A percentile compares a stretch with the other conserved stretches of the same genome.
phyloP scores from a whole-genome alignment of 92 coral and sea anemone genomes.

The Siderastrea radians region DNA sequence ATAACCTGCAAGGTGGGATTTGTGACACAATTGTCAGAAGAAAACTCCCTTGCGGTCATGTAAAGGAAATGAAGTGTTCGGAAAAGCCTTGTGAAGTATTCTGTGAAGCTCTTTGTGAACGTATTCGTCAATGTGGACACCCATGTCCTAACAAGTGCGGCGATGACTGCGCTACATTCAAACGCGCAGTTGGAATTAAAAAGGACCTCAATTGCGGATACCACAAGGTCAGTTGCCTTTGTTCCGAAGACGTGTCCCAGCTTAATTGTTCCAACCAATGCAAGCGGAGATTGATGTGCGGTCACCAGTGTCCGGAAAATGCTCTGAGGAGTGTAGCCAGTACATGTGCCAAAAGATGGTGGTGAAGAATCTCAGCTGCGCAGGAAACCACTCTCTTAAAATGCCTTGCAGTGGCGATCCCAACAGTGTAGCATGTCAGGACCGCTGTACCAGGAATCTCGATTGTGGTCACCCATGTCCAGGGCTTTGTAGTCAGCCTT shows the following conservation, averaged over 20 bases:
- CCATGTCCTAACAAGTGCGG: constrained; percentile 34
- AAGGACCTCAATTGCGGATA: constrained; percentile 46
- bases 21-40: not conserved
- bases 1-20: not conserved
- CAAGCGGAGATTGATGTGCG: constrained; percentile 41
- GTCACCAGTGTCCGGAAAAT: constrained; percentile 63
- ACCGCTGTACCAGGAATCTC: constrained; percentile 29
- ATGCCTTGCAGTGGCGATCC: constrained; percentile 38
- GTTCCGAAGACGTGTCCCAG: constrained; percentile 23
- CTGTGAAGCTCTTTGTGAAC: constrained; percentile 9
- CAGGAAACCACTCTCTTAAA: constrained; percentile 4
- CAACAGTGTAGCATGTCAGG: constrained; percentile 22
- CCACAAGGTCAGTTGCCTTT: constrained; percentile 48
- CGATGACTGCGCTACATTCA: constrained; percentile 34
- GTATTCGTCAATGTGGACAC: constrained; percentile 52
- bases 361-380: not conserved
- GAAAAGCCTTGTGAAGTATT: not conserved
- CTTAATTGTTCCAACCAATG: not conserved
- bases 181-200: constrained; percentile 21
- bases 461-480: constrained; percentile 75
- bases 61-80: not conserved
- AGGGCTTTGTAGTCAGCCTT: constrained; percentile 24
- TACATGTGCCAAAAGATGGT: not conserved
- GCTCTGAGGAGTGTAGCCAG: constrained; percentile 2
- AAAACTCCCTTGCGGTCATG: not conserved